phyloP scores from a whole-genome alignment of 2,888 invertebrate genomes.

The Drosophila demipolita region DNA sequence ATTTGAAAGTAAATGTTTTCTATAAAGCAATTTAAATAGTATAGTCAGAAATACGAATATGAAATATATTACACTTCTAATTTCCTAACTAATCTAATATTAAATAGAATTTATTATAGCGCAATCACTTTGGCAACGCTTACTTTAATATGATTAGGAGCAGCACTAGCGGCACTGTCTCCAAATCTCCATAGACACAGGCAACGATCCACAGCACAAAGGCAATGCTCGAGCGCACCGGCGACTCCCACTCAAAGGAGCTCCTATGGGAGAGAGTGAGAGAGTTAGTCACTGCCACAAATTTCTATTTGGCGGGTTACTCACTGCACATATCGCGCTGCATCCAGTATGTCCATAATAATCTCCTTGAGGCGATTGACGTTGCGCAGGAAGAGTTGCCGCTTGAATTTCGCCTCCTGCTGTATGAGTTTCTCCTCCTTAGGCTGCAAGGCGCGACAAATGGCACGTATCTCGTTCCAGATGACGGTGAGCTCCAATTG shows the following conservation, averaged over 20 bases:
- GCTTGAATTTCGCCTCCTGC: slow-evolving; percentile 97
- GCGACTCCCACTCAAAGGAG: slow-evolving; percentile 99
- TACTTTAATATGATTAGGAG: slow-evolving; percentile 91
- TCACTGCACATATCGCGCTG: slow-evolving; percentile 96
- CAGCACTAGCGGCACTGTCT: slow-evolving; percentile 95
- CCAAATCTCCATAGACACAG: slow-evolving; percentile 97
- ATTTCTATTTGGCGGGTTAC: slow-evolving; percentile 72
- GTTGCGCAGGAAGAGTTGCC: slow-evolving; percentile 96
- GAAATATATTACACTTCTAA: not conserved
- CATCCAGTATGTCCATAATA: slow-evolving; percentile 94
- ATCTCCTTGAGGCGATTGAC: slow-evolving; percentile 96
- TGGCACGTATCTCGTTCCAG: slow-evolving; percentile 97
- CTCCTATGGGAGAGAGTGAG: slow-evolving; percentile 87
- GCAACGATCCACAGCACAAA: slow-evolving; percentile 93
- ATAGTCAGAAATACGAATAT: not conserved
- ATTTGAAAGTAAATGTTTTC: not conserved
- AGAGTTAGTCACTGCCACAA: not conserved
- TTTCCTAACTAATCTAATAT: not conserved
- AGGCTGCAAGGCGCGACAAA: slow-evolving; percentile 96
- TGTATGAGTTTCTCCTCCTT: slow-evolving; percentile 98
- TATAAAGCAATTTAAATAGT: not conserved
- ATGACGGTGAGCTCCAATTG: slow-evolving; percentile 94
- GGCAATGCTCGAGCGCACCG: slow-evolving; percentile 92
- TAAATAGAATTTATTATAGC: not conserved
- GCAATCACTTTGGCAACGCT: slow-evolving; percentile 31